Evolutionary conservation across 2,888 invertebrate species (phyloP), one percentile per base, ranked within the genome.

Genomic region (Yponomeuta sedellus): DNA sequence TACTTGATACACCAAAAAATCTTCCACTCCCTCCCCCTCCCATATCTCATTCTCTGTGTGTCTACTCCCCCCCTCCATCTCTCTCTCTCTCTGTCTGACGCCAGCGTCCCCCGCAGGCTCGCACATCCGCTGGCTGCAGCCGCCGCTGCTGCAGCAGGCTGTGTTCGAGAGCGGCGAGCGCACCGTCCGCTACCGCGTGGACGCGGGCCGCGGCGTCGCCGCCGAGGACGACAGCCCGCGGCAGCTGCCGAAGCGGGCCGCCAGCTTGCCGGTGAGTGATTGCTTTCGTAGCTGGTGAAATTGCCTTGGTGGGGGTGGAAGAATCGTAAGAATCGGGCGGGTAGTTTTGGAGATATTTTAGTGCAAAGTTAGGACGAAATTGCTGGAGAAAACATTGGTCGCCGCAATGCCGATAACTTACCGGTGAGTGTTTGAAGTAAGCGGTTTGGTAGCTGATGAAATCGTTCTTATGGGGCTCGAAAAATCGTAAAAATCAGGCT

Each of bases 111-210:
- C n/a, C n/a, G n/a, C n/a, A n/a, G n/a, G n/a, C n/a, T n/a, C n/a
- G 0, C 81, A 81, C 69, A 77, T 90, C 1, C 79, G 90, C 0
- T 91, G 94, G 61, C 92, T 97, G 67, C 94, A 95, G 76, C 95
- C 97, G 28, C 97, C 97, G 3, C 89, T 96, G 72, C 90, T 97
- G 65, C 97, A 97, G 80, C 96, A 97, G 82, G 97, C 97, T 61
- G 95, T 96, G 59, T 96, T 97, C 86, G 97, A 97, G 83, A 95
- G 96, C 81, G 93, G 78, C 64, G 88, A 95, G 20, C 95, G 96
- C 77, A 96, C 79, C n/a, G 80, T 86, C 64, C 80, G 82, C 2
- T 97, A 96, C 88, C 93, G 94, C 67, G 94, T 97, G 71, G 97
- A 97, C 85, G 95, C 97, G 62, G 95, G 95, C 92, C 88, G 97